Conservation (phyloP, 2,888 invertebrate genomes). For the Cheiracanthium punctorium region DNA sequence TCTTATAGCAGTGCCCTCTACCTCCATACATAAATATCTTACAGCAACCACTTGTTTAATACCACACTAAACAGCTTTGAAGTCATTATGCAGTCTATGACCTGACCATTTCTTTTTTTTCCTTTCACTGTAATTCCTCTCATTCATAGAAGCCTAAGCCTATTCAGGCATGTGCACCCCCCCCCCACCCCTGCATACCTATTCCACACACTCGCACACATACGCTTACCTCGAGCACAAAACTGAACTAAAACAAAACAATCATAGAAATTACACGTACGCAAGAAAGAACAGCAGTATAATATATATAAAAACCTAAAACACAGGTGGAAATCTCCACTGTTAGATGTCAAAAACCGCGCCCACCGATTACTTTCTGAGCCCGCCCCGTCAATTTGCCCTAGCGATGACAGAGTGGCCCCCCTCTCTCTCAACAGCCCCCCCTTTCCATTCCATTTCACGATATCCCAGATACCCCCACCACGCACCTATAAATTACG, state of each 20-base stretch:
- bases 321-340: not conserved
- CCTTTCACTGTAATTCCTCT: not conserved
- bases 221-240: too few species aligned
- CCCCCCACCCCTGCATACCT: not conserved
- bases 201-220: not conserved
- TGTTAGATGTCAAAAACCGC: conserved; percentile 28
- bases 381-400: conserved; percentile 20
- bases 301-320: too few species aligned
- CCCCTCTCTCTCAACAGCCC: not conserved
- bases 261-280: not conserved
- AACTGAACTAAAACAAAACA: not conserved
- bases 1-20: too few species aligned
- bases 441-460: too few species aligned
- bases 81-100: too few species aligned
- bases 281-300: too few species aligned
- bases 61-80: too few species aligned
- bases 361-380: conserved; percentile 14
- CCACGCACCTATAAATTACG: conserved; percentile 23
- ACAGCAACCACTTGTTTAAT: too few species aligned
- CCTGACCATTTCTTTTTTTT: too few species aligned
- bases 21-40: too few species aligned
- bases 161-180: not conserved
- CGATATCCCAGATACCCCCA: too few species aligned
- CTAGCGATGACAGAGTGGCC: conserved; percentile 20
- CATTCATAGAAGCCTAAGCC: conserved; percentile 19